phyloP scores from a whole-genome alignment of 92 coral and sea anemone species.

The Ricordea florida region DNA sequence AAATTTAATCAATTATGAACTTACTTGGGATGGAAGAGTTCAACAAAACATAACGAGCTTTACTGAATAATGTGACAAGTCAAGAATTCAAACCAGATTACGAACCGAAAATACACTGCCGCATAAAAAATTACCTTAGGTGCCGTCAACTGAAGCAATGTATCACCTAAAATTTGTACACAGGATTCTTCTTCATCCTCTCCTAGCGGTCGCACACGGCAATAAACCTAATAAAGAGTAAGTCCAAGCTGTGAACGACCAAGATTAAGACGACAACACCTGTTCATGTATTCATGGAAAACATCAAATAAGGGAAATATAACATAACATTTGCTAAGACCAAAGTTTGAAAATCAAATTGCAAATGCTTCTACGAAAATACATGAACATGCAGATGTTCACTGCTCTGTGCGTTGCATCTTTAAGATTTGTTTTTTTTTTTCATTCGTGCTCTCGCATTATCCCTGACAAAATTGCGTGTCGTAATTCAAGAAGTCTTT shows the following conservation, averaged over 20 bases:
- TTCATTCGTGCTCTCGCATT: background rate
- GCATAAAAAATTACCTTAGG: conserved; percentile 84
- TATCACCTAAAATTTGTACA: conserved; percentile 77
- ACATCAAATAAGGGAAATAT: no score
- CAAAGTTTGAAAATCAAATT: background rate
- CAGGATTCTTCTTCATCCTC: conserved; percentile 95
- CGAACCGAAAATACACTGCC: no score
- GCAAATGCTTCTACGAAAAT: background rate
- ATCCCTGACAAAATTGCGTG: background rate
- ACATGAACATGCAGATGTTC: no score
- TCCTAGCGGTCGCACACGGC: conserved; percentile 91
- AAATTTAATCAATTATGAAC: background rate
- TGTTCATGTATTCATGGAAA: no score
- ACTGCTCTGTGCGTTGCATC: background rate
- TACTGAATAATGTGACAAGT: no score
- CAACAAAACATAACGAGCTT: no score
- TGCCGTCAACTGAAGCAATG: conserved; percentile 82
- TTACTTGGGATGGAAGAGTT: no score
- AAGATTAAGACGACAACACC: no score
- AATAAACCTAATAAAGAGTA: conserved; percentile 77
- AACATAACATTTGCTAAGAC: background rate
- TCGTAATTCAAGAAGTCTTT: background rate
- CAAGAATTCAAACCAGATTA: no score
- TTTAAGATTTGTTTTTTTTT: background rate
- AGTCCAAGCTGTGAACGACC: no score